Evolutionary conservation across 1,140 invertebrate species (phyloP), one percentile per base, ranked within the genome.

Genomic region (Heliothis subflexa): DNA sequence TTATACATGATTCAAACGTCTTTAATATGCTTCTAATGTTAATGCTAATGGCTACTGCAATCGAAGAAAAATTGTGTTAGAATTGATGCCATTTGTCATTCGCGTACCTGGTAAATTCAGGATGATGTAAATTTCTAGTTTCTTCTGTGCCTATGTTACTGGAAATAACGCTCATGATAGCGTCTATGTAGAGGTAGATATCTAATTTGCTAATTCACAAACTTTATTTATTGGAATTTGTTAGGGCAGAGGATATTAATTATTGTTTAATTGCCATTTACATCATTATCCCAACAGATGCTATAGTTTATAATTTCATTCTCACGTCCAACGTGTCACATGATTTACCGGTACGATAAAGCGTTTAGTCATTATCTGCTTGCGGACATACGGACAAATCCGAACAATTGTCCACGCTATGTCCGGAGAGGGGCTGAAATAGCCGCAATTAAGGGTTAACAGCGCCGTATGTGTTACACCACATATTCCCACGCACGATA

Each of bases 401-500:
- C 47, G 21, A 73, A 61, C 71, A 55, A 78, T 78, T 71, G 77
- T 78, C 78, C 78, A 78, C 71, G 55, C 77, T 1, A 70, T 50
- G 47, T 71, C 57, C 73, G 61, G 57, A 70, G 72, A 52, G 78
- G 79, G 81, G 25, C 33, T 47, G 61, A 64, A 71, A 52, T 79
- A 83, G 76, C 80, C 47, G 61, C 82, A 82, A 83, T 85, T 83
- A 83, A 78, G 84, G 78, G 84, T 76, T 80, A 85, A 84, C 82
- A 81, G 71, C 73, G n/a, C 45, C 80, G 57, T 83, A 81, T 83
- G 70, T 80, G 66, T 18, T 40, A 49, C 55, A 66, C 57, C 25
- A 83, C 82, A 80, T 66, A 88, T 89, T 92, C 90, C 89, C 90
- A 91, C 89, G 85, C 66, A 85, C 68, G 75, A 81, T 54, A 79